Evolutionary conservation across 2,888 invertebrate genomes (phyloP).

Genomic region (Sinhomidia bicolor): DNA sequence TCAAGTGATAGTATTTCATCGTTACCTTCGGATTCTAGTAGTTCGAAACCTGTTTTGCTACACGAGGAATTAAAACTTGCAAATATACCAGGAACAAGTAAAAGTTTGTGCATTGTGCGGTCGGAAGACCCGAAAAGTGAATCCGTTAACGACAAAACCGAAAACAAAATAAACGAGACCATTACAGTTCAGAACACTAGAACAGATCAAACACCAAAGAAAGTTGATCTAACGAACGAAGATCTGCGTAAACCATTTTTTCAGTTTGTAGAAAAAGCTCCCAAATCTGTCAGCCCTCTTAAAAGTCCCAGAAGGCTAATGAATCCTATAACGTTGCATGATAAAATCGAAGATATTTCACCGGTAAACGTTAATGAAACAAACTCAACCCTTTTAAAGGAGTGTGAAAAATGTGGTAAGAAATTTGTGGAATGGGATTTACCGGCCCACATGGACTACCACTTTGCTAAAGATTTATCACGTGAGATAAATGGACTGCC

Average conservation of each 20-base stretch:
- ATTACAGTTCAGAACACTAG: not conserved
- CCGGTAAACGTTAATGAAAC: not conserved
- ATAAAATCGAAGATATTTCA: not conserved
- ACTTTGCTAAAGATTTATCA: constrained; percentile 90
- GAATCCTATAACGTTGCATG: not conserved
- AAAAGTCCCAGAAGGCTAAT: constrained; percentile 55
- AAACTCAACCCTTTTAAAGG: constrained; percentile 49
- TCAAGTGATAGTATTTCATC: too few species aligned
- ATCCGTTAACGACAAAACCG: not conserved
- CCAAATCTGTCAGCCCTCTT: constrained; percentile 8
- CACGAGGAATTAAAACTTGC: too few species aligned
- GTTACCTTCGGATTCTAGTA: too few species aligned
- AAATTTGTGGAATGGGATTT: constrained; percentile 85
- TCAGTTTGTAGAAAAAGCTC: constrained; percentile 39
- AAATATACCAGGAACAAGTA: not conserved
- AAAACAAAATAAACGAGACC: not conserved
- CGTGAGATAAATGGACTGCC: constrained; percentile 84
- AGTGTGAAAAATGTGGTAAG: constrained; percentile 88
- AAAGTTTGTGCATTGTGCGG: not conserved
- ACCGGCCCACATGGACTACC: constrained; percentile 91
- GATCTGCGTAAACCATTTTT: constrained; percentile 48
- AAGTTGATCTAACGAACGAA: not conserved
- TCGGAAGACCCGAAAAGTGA: not conserved
- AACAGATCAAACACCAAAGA: not conserved
- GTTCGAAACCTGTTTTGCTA: too few species aligned